phyloP scores from a whole-genome alignment of 2,113 vertebrate genomes.

The Siphamia tubifer region DNA sequence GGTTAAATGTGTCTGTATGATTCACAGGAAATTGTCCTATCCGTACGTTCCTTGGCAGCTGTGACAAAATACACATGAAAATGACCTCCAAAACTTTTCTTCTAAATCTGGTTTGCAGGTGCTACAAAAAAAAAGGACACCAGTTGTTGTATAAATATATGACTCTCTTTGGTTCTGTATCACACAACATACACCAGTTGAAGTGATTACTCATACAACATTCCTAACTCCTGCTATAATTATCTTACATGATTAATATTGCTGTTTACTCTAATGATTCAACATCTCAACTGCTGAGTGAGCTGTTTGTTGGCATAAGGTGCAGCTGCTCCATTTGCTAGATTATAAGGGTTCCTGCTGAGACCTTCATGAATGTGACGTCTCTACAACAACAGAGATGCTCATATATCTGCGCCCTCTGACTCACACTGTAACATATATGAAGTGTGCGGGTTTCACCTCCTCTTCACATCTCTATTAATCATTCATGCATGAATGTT shows the following conservation, averaged over 20 bases:
- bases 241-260: conserved; percentile 30
- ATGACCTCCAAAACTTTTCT: no score
- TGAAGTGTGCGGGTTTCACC: background rate
- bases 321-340: conserved; percentile 41
- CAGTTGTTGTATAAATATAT: background rate
- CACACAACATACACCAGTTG: background rate
- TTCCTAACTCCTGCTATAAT: conserved; percentile 30
- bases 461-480: background rate
- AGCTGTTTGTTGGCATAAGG: conserved; percentile 6
- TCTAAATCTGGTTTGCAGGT: no score
- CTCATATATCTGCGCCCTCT: background rate
- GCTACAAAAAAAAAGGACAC: background rate
- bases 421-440: background rate
- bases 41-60: no score
- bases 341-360: conserved; percentile 17
- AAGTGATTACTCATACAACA: background rate
- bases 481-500: background rate
- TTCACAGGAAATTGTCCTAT: no score
- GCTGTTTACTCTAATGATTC: conserved; percentile 41
- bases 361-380: background rate
- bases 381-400: conserved; percentile 11
- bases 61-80: no score
- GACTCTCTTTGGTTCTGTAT: conserved; percentile 8
- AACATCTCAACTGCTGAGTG: conserved; percentile 33
- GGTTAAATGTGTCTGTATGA: no score